phyloP scores from a whole-genome alignment of 2,797 vertebrate genomes.

The Takifugu rubripes region DNA sequence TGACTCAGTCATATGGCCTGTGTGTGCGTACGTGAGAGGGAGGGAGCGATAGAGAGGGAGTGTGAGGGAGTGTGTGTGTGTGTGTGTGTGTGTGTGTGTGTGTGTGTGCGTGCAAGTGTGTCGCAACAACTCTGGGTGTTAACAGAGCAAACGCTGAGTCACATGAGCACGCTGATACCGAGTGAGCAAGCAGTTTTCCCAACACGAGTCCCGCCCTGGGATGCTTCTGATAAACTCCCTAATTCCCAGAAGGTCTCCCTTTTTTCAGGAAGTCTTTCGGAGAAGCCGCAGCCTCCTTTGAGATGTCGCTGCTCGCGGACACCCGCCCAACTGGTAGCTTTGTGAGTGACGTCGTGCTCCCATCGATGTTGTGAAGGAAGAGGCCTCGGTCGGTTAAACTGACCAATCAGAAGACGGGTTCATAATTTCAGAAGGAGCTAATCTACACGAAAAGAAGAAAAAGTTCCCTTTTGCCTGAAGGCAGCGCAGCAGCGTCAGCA shows the following conservation, averaged over 20 bases:
- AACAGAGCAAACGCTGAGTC: conserved; percentile 81
- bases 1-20: conserved; percentile 66
- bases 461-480: conserved; percentile 64
- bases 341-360: conserved; percentile 1
- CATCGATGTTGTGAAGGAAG: conserved; percentile 44
- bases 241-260: neutral
- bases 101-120: conserved; percentile 34
- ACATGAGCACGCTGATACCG: conserved; percentile 82
- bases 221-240: conserved; percentile 37
- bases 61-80: conserved; percentile 2
- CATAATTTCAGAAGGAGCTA: conserved; percentile 61
- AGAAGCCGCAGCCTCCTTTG: too few relatives aligned
- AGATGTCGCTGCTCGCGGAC: too few relatives aligned
- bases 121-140: conserved; percentile 68
- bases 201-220: conserved; percentile 44
- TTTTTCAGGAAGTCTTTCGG: too few relatives aligned
- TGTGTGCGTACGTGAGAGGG: conserved; percentile 44
- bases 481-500: conserved; percentile 6
- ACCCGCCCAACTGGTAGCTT: too few relatives aligned
- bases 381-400: conserved; percentile 19
- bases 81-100: conserved; percentile 12
- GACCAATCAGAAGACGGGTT: conserved; percentile 54
- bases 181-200: conserved; percentile 83
- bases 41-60: conserved; percentile 35
- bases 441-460: conserved; percentile 38